Conservation (phyloP, 2,888 invertebrate species). For the Leptura quadrifasciata region DNA sequence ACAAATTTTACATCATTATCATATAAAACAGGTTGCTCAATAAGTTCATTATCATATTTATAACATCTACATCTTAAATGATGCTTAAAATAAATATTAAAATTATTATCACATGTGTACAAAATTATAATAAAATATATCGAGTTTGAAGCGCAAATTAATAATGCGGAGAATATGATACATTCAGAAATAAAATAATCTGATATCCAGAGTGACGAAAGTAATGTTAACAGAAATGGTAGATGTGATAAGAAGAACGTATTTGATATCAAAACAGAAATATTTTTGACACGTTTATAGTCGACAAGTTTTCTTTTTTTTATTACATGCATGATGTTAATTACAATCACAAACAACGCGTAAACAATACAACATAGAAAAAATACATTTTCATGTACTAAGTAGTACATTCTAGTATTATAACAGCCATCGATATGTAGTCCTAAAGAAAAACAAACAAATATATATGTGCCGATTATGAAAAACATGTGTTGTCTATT, state of each 20-base stretch:
- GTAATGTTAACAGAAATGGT: not conserved
- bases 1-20: constrained; percentile 34
- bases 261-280: constrained; percentile 40
- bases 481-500: constrained; percentile 26
- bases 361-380: constrained; percentile 37
- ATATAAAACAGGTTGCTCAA: constrained; percentile 35
- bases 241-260: constrained; percentile 31
- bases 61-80: not conserved
- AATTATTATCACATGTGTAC: not conserved
- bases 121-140: constrained; percentile 3
- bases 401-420: too few species aligned
- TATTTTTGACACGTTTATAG: constrained; percentile 21
- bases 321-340: constrained; percentile 35
- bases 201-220: not conserved
- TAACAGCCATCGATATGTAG: constrained; percentile 24
- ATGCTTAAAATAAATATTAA: not conserved
- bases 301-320: constrained; percentile 39
- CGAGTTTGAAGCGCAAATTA: not conserved
- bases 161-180: not conserved
- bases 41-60: constrained; percentile 9
- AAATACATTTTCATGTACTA: constrained; percentile 4
- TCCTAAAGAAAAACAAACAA: constrained; percentile 22
- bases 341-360: constrained; percentile 23
- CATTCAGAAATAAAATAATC: not conserved
- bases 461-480: constrained; percentile 30